phyloP scores from a whole-genome alignment of 2,888 invertebrate genomes.

The Cinara cedri region DNA sequence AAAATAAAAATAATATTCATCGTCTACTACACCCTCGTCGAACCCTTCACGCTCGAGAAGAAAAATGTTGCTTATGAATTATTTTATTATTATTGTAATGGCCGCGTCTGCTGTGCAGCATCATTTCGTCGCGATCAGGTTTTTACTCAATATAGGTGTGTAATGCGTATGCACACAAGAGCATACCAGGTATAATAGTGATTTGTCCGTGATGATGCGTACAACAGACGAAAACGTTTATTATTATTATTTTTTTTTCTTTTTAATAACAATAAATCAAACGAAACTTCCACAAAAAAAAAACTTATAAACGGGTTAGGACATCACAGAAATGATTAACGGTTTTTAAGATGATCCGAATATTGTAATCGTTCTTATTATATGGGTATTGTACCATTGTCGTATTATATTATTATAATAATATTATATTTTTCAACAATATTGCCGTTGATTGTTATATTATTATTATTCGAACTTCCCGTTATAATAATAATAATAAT shows the following conservation, averaged over 20 bases:
- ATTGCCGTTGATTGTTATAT: slow-evolving; percentile 9
- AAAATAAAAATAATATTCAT: background rate
- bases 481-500: background rate
- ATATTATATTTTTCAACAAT: slow-evolving; percentile 3
- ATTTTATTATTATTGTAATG: slow-evolving; percentile 9
- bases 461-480: background rate
- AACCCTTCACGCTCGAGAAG: slow-evolving; percentile 11
- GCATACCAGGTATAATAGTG: background rate
- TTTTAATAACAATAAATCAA: slow-evolving; percentile 41
- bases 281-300: slow-evolving; percentile 12
- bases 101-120: too few species aligned
- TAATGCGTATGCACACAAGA: slow-evolving; percentile 14
- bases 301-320: background rate
- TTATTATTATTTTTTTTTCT: background rate
- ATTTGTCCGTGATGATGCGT: slow-evolving; percentile 28
- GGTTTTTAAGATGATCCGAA: background rate
- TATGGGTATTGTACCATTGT: too few species aligned
- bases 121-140: slow-evolving; percentile 18
- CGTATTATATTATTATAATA: slow-evolving; percentile 21
- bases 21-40: background rate
- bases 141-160: slow-evolving; percentile 20
- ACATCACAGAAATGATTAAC: slow-evolving; percentile 32
- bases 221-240: slow-evolving; percentile 4
- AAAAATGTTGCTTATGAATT: slow-evolving; percentile 14
- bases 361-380: background rate